Conservation (phyloP, 2,888 invertebrate genomes). For the Acanthococcus lagerstroemiae region DNA sequence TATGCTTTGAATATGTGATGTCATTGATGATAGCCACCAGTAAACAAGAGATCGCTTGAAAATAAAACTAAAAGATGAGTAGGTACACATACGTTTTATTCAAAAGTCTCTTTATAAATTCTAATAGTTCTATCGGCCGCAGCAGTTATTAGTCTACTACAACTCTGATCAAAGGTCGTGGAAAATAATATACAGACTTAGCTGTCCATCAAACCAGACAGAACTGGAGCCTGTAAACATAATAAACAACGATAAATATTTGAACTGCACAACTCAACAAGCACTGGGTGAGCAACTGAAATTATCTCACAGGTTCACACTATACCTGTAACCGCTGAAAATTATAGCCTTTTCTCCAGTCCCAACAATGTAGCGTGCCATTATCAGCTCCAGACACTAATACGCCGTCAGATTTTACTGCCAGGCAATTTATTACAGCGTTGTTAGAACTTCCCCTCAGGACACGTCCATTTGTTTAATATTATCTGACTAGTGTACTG, state of each 20-base stretch:
- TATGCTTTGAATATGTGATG: no score
- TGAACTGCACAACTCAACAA: background rate
- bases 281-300: background rate
- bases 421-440: conserved; percentile 93
- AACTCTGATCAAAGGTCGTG: conserved; percentile 90
- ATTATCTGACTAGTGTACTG: conserved; percentile 93
- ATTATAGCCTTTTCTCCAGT: conserved; percentile 98
- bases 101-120: conserved; percentile 95
- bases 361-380: conserved; percentile 95
- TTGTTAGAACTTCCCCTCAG: conserved; percentile 95
- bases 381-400: conserved; percentile 97
- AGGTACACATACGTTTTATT: no score
- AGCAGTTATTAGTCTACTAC: conserved; percentile 84
- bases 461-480: conserved; percentile 99
- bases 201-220: conserved; percentile 98
- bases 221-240: conserved; percentile 66
- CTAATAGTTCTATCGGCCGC: conserved; percentile 99
- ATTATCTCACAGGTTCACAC: no score
- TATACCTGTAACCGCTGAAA: conserved; percentile 83
- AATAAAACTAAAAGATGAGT: no score
- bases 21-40: no score
- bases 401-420: conserved; percentile 88
- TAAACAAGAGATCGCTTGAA: no score
- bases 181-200: conserved; percentile 96
- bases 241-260: no score